Evolutionary conservation across 92 coral and sea anemone genomes (phyloP).

Genomic region (Siderastrea radians): DNA sequence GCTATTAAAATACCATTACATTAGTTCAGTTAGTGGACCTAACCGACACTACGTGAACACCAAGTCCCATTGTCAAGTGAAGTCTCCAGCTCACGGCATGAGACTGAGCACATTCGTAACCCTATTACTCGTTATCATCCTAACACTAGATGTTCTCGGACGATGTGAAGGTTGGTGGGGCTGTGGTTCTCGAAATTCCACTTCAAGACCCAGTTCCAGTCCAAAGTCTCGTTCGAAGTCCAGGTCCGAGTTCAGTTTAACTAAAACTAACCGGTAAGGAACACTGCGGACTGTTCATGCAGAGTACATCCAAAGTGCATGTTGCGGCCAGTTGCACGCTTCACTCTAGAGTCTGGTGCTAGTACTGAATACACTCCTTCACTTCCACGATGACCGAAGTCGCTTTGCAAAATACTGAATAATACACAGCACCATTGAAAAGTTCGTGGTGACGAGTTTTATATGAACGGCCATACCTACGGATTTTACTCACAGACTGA

Average conservation of each 20-base stretch:
- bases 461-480: too few relatives aligned
- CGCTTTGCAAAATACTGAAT: too few relatives aligned
- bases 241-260: conserved; percentile 16
- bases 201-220: conserved; percentile 28
- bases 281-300: neutral
- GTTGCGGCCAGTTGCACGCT: too few relatives aligned
- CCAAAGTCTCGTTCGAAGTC: neutral
- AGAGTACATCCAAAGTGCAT: too few relatives aligned
- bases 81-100: conserved; percentile 19
- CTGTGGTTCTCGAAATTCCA: conserved; percentile 29
- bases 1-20: too few relatives aligned
- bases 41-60: neutral
- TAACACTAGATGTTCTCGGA: conserved; percentile 58
- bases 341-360: too few relatives aligned
- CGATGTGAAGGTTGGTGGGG: conserved; percentile 70
- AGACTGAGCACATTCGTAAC: conserved; percentile 50
- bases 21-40: too few relatives aligned
- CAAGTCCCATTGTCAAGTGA: neutral
- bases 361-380: too few relatives aligned
- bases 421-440: too few relatives aligned
- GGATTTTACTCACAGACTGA: too few relatives aligned
- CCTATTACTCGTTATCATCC: conserved; percentile 48
- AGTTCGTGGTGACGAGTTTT: too few relatives aligned
- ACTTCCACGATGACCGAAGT: too few relatives aligned
- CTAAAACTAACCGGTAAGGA: conserved; percentile 45